Conservation (phyloP, 2,797 vertebrate species). For the Cuniculus paca region DNA sequence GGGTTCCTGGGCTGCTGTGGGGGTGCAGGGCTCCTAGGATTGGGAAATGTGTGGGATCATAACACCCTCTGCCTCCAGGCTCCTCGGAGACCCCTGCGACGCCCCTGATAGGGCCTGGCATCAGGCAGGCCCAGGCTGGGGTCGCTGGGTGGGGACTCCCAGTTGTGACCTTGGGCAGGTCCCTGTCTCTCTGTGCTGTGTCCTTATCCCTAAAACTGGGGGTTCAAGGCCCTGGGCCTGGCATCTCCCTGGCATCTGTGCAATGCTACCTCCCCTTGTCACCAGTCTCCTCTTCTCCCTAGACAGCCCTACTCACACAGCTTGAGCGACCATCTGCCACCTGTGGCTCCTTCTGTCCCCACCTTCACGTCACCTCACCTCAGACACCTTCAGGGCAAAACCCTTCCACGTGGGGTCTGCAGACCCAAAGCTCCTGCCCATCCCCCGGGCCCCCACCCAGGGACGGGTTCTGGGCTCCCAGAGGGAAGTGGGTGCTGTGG, state of each 20-base stretch:
- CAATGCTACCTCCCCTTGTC: background rate
- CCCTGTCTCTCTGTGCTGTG: background rate
- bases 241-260: background rate
- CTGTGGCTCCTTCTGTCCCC: background rate
- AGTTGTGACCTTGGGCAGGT: background rate
- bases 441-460: background rate
- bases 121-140: background rate
- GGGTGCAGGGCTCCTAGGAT: background rate
- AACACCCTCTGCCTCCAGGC: background rate
- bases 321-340: background rate
- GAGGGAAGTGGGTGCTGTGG: background rate
- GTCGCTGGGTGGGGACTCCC: background rate
- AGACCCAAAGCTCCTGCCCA: background rate
- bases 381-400: background rate
- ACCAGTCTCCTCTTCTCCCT: background rate
- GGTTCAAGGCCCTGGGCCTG: background rate
- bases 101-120: background rate
- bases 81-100: background rate
- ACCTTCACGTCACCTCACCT: background rate
- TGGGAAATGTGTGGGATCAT: background rate
- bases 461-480: background rate
- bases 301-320: background rate
- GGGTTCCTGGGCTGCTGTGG: background rate
- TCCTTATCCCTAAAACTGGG: constrained; percentile 3
- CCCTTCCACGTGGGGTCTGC: background rate